These are phyloP conservation scores for Chondrosia reniformis DNA, from an alignment of 37 sponge, comb jelly and placozoan species.

Conservation along the genomic window DNA sequence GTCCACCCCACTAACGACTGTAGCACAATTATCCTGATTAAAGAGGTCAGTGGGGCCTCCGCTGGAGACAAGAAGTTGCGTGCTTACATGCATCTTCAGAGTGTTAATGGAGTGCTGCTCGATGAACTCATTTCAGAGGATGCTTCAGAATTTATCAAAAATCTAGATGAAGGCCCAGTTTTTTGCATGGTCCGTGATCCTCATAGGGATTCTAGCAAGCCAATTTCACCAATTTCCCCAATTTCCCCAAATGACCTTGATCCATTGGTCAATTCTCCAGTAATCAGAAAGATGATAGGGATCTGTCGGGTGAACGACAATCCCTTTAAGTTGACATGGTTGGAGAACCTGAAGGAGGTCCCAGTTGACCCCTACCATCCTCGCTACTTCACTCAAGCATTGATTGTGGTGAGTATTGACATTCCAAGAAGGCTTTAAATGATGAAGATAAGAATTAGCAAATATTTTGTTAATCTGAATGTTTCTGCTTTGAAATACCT, in stretches of 20 bases:
- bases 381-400: neutral
- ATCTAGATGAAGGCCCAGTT: neutral
- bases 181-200: conserved; percentile 11
- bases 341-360: neutral
- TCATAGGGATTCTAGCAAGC: neutral
- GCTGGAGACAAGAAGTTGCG: conserved; percentile 11
- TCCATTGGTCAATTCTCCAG: too few species aligned
- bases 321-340: conserved; percentile 2
- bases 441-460: too few species aligned
- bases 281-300: too few species aligned
- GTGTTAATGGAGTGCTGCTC: conserved; percentile 57
- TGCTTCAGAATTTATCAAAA: conserved; percentile 30
- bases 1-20: neutral
- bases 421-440: too few species aligned
- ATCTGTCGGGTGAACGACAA: neutral
- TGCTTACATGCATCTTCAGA: conserved; percentile 67
- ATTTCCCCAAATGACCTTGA: too few species aligned
- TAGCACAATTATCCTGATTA: neutral
- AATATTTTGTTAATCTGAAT: too few species aligned
- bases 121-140: conserved; percentile 41
- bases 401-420: conserved; percentile 4
- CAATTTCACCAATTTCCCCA: neutral
- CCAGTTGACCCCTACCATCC: neutral
- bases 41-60: neutral
- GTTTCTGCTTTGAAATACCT: neutral